Evolutionary conservation across 2,888 invertebrate species (phyloP), one percentile per base, ranked within the genome.

Genomic region (Dynastes hyllus): DNA sequence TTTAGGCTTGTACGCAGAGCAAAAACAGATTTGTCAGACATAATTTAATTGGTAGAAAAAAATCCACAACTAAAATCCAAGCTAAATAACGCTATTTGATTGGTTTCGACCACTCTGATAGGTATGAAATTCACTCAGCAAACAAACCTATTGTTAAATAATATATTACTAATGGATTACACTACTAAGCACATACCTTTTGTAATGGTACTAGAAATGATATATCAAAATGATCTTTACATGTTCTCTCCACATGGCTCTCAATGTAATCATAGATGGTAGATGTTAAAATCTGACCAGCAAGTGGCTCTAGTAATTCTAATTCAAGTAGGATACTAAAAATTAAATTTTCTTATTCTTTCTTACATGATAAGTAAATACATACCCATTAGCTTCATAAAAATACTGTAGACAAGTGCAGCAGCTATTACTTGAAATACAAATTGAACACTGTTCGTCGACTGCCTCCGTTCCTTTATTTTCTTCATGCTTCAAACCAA

Each of bases 151-250:
- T 37, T 3, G 6, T 37, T 3, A 5, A 37, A 37, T 37, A 63
- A 13, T 63, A 27, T 0, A 22, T 61, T 63, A 3, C 8, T 3
- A 32, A 55, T 27, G 27, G 27, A 22, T 9, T 5, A 0, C 6
- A 2, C 1, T 9, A 53, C 53, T 22, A 58, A 2, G n/a, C 4
- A 55, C 11, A 86, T 89, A 94, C 95, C 87, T 92, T 92, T 89
- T 96, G 95, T 22, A 98, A 89, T 76, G 91, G 91, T n/a, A 90
- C 90, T 73, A 97, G 91, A 85, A 96, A 96, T 4, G 96, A 95
- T 27, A 93, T 92, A 89, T 97, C 96, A 90, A 96, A 97, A 84
- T 94, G 95, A 45, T 96, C 96, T 84, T 95, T 94, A 86, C 97
- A 97, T 0, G 94, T 92, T 84, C 94, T 93, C 85, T 94, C 93